Evolutionary conservation across 2,113 vertebrate species (phyloP).

Genomic region (Bufo gargarizans): DNA sequence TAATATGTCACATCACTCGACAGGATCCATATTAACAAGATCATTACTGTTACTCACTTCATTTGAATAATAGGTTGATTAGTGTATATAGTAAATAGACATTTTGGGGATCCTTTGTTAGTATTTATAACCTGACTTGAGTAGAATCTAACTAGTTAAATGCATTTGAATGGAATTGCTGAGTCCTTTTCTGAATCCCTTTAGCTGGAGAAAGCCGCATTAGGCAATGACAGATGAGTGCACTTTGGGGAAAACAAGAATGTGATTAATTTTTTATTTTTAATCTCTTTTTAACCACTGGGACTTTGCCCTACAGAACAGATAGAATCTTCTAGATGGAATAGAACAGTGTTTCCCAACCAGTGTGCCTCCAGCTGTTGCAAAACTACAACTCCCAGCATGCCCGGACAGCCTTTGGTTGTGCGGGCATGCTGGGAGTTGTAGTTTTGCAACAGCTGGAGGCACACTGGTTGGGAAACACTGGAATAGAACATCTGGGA

Average conservation of each 20-base stretch:
- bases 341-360: too few relatives aligned
- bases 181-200: slow-evolving; percentile 31
- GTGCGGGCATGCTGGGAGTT: too few relatives aligned
- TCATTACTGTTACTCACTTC: not conserved
- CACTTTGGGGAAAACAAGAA: slow-evolving; percentile 15
- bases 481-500: slow-evolving; percentile 27
- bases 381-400: too few relatives aligned
- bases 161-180: slow-evolving; percentile 23
- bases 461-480: too few relatives aligned
- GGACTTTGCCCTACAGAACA: not conserved
- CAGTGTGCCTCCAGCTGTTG: too few relatives aligned
- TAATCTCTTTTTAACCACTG: slow-evolving; percentile 31
- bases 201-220: not conserved
- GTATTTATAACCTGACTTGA: not conserved
- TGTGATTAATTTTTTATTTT: slow-evolving; percentile 50
- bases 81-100: not conserved
- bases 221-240: slow-evolving; percentile 21
- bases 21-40: too few relatives aligned
- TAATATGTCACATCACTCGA: too few relatives aligned
- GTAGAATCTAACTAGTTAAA: not conserved
- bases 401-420: too few relatives aligned
- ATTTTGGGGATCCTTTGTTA: not conserved
- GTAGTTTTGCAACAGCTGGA: too few relatives aligned
- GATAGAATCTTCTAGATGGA: slow-evolving; percentile 10
- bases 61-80: not conserved